Conservation (phyloP, 2,888 invertebrate species). For the Synanthedon tipuliformis region DNA sequence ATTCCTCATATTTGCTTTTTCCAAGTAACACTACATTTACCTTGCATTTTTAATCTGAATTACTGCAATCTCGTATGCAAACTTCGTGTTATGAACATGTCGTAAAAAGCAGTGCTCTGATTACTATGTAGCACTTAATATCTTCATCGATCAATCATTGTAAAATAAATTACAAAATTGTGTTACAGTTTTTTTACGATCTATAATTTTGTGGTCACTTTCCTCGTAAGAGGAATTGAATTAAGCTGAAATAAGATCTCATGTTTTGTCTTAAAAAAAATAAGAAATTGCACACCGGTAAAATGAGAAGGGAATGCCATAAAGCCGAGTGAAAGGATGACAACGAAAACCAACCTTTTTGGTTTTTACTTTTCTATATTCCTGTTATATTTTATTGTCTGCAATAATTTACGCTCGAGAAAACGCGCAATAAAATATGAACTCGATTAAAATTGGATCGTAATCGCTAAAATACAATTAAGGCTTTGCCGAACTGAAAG, state of each 20-base stretch:
- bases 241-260: background rate
- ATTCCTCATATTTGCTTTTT: no score
- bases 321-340: background rate
- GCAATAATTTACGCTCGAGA: background rate
- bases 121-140: background rate
- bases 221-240: background rate
- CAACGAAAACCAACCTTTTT: background rate
- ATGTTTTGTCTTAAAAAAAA: background rate
- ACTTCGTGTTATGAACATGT: background rate
- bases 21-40: no score
- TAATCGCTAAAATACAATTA: background rate
- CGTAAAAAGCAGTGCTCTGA: background rate
- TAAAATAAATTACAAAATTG: background rate
- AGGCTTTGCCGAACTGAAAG: background rate
- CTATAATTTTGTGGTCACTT: background rate
- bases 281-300: background rate
- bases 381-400: background rate
- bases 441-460: background rate
- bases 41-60: background rate
- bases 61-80: background rate
- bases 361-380: background rate
- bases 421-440: background rate
- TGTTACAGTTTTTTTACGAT: background rate
- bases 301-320: background rate
- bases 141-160: conserved; percentile 3